These are phyloP conservation scores for Physocephala rufipes DNA, from an alignment of 2,888 invertebrate species.

Conservation along the genomic window DNA sequence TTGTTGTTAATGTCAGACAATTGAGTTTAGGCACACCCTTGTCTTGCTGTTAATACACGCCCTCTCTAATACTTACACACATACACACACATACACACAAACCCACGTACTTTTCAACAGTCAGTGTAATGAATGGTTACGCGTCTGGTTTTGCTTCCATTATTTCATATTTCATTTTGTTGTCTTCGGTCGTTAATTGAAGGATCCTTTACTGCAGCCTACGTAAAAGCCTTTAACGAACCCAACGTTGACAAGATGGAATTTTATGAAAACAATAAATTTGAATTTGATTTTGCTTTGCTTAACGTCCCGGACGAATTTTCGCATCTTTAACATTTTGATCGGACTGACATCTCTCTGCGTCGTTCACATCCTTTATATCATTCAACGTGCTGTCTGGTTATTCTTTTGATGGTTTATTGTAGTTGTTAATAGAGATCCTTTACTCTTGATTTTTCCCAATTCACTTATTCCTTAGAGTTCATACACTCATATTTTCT, in stretches of 20 bases:
- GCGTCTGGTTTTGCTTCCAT: background rate
- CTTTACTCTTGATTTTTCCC: too few species aligned
- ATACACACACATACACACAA: background rate
- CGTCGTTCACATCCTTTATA: too few species aligned
- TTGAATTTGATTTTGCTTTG: slow-evolving; percentile 8
- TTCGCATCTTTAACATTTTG: background rate
- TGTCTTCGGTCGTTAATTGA: background rate
- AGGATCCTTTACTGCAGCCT: background rate
- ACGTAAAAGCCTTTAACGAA: background rate
- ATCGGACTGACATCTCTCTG: background rate
- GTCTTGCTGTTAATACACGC: background rate
- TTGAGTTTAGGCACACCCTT: slow-evolving; percentile 47
- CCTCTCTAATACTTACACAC: background rate
- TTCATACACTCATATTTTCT: too few species aligned
- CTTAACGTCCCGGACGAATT: background rate
- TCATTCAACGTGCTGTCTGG: too few species aligned
- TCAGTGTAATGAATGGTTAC: background rate
- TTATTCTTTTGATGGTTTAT: too few species aligned
- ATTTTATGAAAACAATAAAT: slow-evolving; percentile 17
- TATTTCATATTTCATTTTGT: slow-evolving; percentile 11
- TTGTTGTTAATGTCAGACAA: slow-evolving; percentile 28
- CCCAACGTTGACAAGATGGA: background rate
- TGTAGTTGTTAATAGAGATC: too few species aligned
- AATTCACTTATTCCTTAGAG: too few species aligned
- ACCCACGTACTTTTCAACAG: background rate